phyloP scores from a whole-genome alignment of 2,797 vertebrate genomes.

The Halcyon smyrnensis region DNA sequence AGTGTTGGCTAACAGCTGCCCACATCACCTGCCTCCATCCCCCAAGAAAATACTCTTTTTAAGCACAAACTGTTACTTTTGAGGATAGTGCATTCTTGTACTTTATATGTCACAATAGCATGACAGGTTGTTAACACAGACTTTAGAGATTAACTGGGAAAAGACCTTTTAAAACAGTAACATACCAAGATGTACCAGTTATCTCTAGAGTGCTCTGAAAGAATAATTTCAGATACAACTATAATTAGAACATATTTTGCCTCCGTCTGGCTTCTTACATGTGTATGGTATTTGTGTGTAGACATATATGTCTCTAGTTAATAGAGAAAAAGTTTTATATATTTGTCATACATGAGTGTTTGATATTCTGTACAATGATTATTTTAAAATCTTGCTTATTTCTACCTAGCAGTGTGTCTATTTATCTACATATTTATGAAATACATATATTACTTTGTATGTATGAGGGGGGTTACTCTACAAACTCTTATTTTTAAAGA shows the following conservation, averaged over 20 bases:
- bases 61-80: neutral
- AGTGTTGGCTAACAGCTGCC: neutral
- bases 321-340: neutral
- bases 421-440: neutral
- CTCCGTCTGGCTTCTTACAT: neutral
- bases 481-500: neutral
- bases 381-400: neutral
- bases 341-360: neutral
- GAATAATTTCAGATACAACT: neutral
- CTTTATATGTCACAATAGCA: neutral
- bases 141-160: neutral
- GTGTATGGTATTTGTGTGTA: neutral
- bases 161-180: neutral
- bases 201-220: neutral
- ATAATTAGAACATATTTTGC: neutral
- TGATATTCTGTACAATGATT: neutral
- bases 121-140: neutral
- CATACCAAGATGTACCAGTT: neutral
- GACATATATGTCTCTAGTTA: neutral
- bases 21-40: fast-evolving
- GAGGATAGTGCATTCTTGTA: neutral
- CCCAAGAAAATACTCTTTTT: neutral
- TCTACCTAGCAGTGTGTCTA: neutral
- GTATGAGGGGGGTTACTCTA: neutral
- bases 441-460: neutral